Base-by-base conservation (phyloP, 2,113 vertebrate genomes). In the Lophotis ruficrista region DNA sequence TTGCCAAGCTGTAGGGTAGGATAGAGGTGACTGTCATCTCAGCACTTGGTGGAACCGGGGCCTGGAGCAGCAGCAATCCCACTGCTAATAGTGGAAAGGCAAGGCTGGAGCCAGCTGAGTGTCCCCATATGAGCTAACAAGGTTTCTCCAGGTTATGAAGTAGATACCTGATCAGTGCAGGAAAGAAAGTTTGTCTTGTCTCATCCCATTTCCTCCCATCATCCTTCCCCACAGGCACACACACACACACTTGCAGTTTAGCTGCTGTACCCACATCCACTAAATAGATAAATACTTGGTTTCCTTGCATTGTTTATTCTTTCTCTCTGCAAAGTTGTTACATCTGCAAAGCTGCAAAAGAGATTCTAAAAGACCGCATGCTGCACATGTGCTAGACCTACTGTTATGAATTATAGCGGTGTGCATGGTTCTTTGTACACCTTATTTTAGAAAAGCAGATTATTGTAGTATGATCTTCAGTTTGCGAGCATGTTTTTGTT, bases 61-160 rank as follows among this genome's bases (percentile, higher is more conserved):
- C 51, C 33, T 80, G 48, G 31, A 90, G 24, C 30, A 90, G 61
- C 17, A 72, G 33, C n/a, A 83, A 8, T 88, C 20, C 35, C 18
- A 9, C 14, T 61, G 38, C 35, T 65, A 31, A 35, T 0, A 0
- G 30, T n/a, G 65, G 53, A 75, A 73, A 38, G 13, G 14, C 0
- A 0, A 33, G 15, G 35, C 31, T 50, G n/a, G 16, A 91, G 28
- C 23, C 38, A 48, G 3, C 21, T 38, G 27, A 0, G 1, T 23
- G 45, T 64, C 25, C 9, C 25, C 17, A 62, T 28, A 14, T 64
- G 48, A 64, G 14, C 25, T 53, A 41, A 53, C 6, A 30, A 50
- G 12, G 12, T 38, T 93, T 75, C 33, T 83, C 8, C 48, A 45
- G 23, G 10, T 28, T 70, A 53, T 53, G 27, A 68, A 61, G 10